A percentile compares a stretch with the other conserved stretches of the same genome.
Conservation (phyloP, 2,888 invertebrate genomes). For the Hoplodrina blanda region DNA sequence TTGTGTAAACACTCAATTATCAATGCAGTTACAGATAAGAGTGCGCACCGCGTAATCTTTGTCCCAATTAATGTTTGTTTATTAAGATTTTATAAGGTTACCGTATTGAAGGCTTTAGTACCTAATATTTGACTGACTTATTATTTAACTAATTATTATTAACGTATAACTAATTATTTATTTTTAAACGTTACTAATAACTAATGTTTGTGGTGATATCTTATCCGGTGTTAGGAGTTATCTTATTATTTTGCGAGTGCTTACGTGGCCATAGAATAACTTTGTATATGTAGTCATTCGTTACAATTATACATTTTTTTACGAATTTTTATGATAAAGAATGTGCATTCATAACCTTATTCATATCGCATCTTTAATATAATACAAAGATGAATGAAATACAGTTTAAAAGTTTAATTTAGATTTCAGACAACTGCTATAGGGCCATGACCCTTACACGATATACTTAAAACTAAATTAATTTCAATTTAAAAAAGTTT, state of each 20-base stretch:
- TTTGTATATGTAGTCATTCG: constrained; percentile 26
- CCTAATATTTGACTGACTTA: constrained; percentile 16
- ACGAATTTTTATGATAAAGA: constrained; percentile 29
- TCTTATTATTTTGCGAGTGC: constrained; percentile 24
- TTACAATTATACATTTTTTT: constrained; percentile 11
- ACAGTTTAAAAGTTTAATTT: not conserved
- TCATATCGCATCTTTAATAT: not conserved
- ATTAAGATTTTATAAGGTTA: constrained; percentile 62
- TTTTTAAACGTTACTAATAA: constrained; percentile 27
- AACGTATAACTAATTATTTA: constrained; percentile 36
- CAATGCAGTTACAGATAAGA: constrained; percentile 64
- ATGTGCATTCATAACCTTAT: constrained; percentile 35
- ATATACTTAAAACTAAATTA: no score
- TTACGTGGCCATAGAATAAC: constrained; percentile 28
- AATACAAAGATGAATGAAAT: not conserved
- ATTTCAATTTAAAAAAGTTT: no score
- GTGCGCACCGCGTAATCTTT: constrained; percentile 57
- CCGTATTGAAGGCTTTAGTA: constrained; percentile 29
- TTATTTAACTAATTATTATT: no score
- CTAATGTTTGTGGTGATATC: constrained; percentile 28
- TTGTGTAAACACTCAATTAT: constrained; percentile 60
- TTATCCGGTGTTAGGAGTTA: constrained; percentile 49
- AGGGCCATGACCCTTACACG: no score
- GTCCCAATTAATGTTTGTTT: constrained; percentile 63
- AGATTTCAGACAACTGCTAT: no score